Evolutionary conservation across 2,113 vertebrate species (phyloP), one percentile per base, ranked within the genome.

Genomic region (Seriola quinqueradiata): DNA sequence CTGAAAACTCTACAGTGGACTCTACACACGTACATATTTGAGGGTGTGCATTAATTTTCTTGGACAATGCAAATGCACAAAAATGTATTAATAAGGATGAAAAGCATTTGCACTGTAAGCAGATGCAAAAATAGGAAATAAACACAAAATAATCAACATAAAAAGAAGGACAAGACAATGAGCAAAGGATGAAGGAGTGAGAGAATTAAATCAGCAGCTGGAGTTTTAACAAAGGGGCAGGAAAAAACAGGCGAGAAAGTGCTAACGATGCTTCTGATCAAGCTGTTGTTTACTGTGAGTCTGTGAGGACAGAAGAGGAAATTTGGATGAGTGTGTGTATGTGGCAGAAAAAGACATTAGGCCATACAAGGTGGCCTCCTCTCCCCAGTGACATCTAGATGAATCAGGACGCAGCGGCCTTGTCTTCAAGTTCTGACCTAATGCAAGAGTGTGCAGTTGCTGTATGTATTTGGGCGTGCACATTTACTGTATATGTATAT

Each of bases 181-280:
- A 60, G 50, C 8, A 61, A 17, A 25, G 61, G 4, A 75, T 28
- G 40, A 70, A 70, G 38, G 3, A 55, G 66, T 0, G 1, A 42
- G 75, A 69, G 4, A 67, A 82, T 69, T 46, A 40, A 61, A 42
- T 32, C 2, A 76, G 68, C 32, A 66, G 65, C 23, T 6, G 6
- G 13, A 54, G 28, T 17, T 69, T 5, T 38, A 28, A 69, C 38
- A 73, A 74, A 68, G n/a, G 25, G 25, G 32, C 8, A 32, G 66
- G 67, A 69, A 44, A 63, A 40, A 66, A 66, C 72, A 68, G 67
- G 50, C 66, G 58, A 59, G 64, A 70, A 52, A 65, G 59, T 38
- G 60, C 19, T 38, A 84, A 75, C 2, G 5, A 69, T 75, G 75
- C 68, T 86, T 77, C 89, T 74, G 68, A 86, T 81, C 36, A 70